Conservation (phyloP, 35 echinoderm and acorn worm species). For the Anneissia japonica region DNA sequence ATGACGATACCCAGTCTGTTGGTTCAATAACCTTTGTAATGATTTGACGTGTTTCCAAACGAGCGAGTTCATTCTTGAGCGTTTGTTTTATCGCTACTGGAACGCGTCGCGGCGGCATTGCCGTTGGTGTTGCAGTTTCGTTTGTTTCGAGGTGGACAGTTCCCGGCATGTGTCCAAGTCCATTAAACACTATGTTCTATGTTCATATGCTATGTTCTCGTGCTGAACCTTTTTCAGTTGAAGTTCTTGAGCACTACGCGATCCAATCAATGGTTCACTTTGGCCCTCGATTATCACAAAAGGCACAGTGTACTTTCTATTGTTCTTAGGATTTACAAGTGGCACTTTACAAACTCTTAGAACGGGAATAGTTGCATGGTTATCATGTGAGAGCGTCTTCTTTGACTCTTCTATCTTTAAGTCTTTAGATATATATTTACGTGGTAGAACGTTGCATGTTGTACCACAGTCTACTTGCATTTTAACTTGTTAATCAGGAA, state of each 20-base stretch:
- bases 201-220: conserved; percentile 25
- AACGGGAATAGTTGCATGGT: neutral
- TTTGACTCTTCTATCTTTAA: neutral
- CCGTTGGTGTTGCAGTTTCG: conserved; percentile 1
- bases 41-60: conserved; percentile 35
- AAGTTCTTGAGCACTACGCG: conserved; percentile 28
- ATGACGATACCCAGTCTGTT: conserved; percentile 58
- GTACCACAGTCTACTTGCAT: conserved; percentile 31
- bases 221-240: conserved; percentile 24
- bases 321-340: conserved; percentile 20
- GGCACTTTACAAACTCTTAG: neutral
- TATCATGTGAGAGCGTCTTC: neutral
- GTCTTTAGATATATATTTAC: neutral
- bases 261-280: conserved; percentile 27
- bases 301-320: conserved; percentile 8
- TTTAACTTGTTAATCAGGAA: neutral
- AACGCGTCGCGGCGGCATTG: conserved; percentile 38
- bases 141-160: conserved; percentile 7
- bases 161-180: conserved; percentile 41
- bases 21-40: conserved; percentile 58
- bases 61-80: conserved; percentile 47
- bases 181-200: conserved; percentile 5
- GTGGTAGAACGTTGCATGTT: conserved; percentile 12
- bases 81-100: conserved; percentile 53
- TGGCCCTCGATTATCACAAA: conserved; percentile 40